Base-by-base conservation (phyloP, 1,140 invertebrate species). In the Prorops nasuta region DNA sequence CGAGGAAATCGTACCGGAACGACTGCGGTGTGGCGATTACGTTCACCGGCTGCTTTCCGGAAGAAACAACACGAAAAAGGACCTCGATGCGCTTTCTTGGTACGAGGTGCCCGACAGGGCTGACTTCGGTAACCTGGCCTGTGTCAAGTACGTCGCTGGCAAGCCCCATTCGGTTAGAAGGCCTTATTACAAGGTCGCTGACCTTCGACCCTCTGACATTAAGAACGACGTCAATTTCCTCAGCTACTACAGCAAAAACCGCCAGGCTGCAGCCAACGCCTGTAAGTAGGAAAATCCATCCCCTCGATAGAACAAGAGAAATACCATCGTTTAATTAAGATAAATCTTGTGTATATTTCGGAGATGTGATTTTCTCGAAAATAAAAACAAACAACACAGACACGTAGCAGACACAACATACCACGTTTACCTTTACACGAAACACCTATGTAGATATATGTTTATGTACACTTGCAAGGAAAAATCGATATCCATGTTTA, bases 141-240 rank as follows among this genome's bases (percentile, higher is more conserved):
- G 87, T 73, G 81, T 91, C 59, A 84, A 85, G 63, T 90, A 88
- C 72, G 85, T 87, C 66, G 89, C 87, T 57, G 87, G 85, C 57
- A 88, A 83, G 69, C 83, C 84, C 21, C 87, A 89, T 70, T 83
- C 85, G 53, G 81, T 84, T 62, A 84, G 90, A 64, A 82, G 80
- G 49, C 81, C 85, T n/a, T 80, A 86, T 60, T 84, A 81, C 75
- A 81, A 84, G 62, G 79, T 86, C 60, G 80, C 72, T 77, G 66
- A 83, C 72, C 69, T 75, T 54, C 68, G 66, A 44, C 76, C 76
- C 38, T 71, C 77, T 47, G 72, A 78, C 51, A 75, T 83, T 55
- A 83, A 82, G 68, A 86, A 81, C 67, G 87, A 89, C 74, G 85
- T 90, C 64, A 86, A 85, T 62, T 81, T 87, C 59, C 80, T 89